Evolutionary conservation across 1,140 invertebrate genomes (phyloP).

Genomic region (Asbolus verrucosus): DNA sequence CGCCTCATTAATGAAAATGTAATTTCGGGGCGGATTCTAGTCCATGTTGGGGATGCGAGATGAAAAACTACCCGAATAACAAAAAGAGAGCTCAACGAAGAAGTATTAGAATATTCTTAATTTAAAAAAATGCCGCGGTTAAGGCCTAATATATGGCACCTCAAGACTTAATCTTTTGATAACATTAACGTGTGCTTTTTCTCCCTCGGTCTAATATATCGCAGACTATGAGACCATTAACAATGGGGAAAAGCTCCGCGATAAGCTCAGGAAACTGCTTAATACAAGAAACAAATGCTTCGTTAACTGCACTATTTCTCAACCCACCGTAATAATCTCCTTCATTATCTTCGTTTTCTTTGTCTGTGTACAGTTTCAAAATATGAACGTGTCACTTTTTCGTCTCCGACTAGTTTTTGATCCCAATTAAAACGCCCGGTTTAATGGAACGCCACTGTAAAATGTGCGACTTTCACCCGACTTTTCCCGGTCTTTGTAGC

Average conservation of each 20-base stretch:
- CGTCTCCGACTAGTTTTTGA: conserved; percentile 28
- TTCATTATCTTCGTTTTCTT: conserved; percentile 32
- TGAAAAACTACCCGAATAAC: background rate
- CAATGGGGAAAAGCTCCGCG: conserved; percentile 43
- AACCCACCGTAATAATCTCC: conserved; percentile 23
- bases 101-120: background rate
- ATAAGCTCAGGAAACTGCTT: conserved; percentile 49
- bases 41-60: background rate
- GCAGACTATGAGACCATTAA: conserved; percentile 41
- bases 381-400: no score
- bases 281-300: conserved; percentile 51
- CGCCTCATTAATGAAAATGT: background rate
- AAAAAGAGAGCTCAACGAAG: background rate
- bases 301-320: conserved; percentile 37
- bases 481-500: conserved; percentile 10
- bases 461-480: conserved; percentile 10
- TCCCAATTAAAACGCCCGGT: conserved; percentile 11
- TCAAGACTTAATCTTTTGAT: conserved; percentile 22
- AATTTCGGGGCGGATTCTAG: background rate
- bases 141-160: conserved; percentile 7
- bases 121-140: conserved; percentile 6
- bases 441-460: conserved; percentile 17
- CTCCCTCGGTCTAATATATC: conserved; percentile 45
- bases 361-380: background rate
- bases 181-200: conserved; percentile 42